Evolutionary conservation across 2,888 invertebrate species (phyloP), one percentile per base, ranked within the genome.

Genomic region (Drosophila rellima): DNA sequence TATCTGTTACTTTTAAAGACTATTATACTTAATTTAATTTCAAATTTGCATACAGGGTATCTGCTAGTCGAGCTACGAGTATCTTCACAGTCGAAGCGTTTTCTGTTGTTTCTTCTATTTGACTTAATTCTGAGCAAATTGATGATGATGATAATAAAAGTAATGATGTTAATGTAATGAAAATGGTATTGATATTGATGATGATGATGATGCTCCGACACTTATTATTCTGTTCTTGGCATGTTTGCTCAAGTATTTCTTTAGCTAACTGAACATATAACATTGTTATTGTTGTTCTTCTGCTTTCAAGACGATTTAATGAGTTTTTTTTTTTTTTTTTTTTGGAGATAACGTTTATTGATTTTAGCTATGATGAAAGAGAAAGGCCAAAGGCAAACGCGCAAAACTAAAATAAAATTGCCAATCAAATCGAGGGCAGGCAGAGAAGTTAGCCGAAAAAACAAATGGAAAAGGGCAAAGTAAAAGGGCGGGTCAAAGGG

Each of bases 351-450:
- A 23, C 13, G 15, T 45, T 33, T 45, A 72, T 66, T 57, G 65
- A 59, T 47, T 65, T 54, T 44, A 23, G 13, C 52, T 29, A 23
- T 13, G 10, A 7, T 7, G 11, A 13, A 13, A 51, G 26, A 13
- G 42, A 56, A 6, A 45, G 13, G 62, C 52, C 26, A 48, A 50
- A 44, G 42, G 40, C 48, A 20, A 33, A 60, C 18, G 31, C 13
- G 17, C n/a, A 40, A 13, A 50, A 37, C 42, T 45, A 17, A 78
- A 55, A 57, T 64, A 50, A 71, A 76, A 77, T 80, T 77, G 70
- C 63, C 60, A 78, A 77, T 77, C 68, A 68, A 56, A 57, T 50
- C 45, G 42, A 29, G 11, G 29, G 26, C 11, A 35, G 42, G 31
- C 54, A 31, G 29, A 40, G 13, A 48, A 55, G 23, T 33, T 45